These are phyloP conservation scores for Cottus gobio DNA, from an alignment of 2,113 vertebrate genomes.

Conservation along the genomic window DNA sequence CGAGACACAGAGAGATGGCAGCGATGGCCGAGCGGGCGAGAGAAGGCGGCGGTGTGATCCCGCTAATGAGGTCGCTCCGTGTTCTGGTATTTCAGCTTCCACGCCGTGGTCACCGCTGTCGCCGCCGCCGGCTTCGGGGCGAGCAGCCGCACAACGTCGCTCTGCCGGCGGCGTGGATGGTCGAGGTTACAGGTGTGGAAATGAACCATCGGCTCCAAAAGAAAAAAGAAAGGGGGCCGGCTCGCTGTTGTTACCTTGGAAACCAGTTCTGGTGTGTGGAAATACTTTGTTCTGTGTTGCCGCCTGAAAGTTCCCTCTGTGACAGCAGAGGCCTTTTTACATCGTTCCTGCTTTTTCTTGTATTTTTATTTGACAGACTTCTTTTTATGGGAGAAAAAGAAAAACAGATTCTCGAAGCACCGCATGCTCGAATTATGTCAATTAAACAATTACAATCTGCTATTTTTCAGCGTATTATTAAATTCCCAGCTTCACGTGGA, in stretches of 20 bases:
- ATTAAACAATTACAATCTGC: too few species aligned
- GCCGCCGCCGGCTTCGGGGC: slow-evolving; percentile 6
- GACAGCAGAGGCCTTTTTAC: slow-evolving; percentile 21
- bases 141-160: slow-evolving; percentile 5
- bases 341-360: neutral
- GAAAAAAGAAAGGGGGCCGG: slow-evolving; percentile 7
- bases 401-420: too few species aligned
- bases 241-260: slow-evolving; percentile 76
- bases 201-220: slow-evolving; percentile 55
- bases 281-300: slow-evolving; percentile 46
- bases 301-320: slow-evolving; percentile 42
- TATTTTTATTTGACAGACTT: too few species aligned
- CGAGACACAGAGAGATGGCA: slow-evolving; percentile 26
- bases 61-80: slow-evolving; percentile 32
- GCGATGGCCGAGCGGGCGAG: slow-evolving; percentile 19
- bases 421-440: too few species aligned
- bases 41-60: slow-evolving; percentile 25
- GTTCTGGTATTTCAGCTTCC: slow-evolving; percentile 17
- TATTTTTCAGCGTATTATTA: too few species aligned
- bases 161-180: slow-evolving; percentile 20
- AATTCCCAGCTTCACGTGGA: too few species aligned
- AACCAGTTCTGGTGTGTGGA: slow-evolving; percentile 58
- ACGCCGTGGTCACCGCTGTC: slow-evolving; percentile 26
- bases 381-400: too few species aligned
- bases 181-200: slow-evolving; percentile 60